phyloP scores from a whole-genome alignment of 92 coral and sea anemone genomes.

The Metridium senile region DNA sequence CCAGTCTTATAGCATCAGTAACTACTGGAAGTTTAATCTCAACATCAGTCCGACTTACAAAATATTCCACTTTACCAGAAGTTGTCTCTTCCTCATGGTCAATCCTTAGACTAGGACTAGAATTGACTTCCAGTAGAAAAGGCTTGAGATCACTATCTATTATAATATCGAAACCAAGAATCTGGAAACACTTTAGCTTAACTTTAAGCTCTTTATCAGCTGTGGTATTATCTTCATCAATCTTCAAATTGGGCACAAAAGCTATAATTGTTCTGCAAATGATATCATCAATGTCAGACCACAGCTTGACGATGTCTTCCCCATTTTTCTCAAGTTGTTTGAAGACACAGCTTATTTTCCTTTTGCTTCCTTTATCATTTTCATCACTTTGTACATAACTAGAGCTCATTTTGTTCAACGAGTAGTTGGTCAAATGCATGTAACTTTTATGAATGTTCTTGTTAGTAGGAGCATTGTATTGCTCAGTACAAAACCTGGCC shows the following conservation, averaged over 20 bases:
- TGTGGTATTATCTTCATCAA: constrained; percentile 57
- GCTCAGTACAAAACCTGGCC: constrained; percentile 84
- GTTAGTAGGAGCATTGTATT: constrained; percentile 65
- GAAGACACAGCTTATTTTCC: constrained; percentile 84
- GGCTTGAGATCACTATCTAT: constrained; percentile 64
- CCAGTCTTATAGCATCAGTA: constrained; percentile 57
- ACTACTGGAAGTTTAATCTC: constrained; percentile 83
- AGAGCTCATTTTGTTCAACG: constrained; percentile 75
- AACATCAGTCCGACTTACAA: constrained; percentile 78
- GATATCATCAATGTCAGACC: constrained; percentile 73
- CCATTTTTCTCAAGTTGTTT: constrained; percentile 65
- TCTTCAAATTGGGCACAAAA: constrained; percentile 63
- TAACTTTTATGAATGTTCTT: constrained; percentile 72
- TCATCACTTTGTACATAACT: constrained; percentile 78
- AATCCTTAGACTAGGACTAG: constrained; percentile 79
- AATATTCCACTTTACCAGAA: constrained; percentile 66
- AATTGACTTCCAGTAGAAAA: constrained; percentile 75
- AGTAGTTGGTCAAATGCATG: constrained; percentile 89
- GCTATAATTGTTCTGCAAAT: constrained; percentile 80
- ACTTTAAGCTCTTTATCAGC: constrained; percentile 57
- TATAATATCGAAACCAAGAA: constrained; percentile 84
- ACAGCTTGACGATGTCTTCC: constrained; percentile 51
- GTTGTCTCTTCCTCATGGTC: constrained; percentile 78
- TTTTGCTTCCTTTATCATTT: constrained; percentile 78
- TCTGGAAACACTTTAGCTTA: constrained; percentile 70